phyloP scores from a whole-genome alignment of 2,113 vertebrate species.

The Pristiophorus japonicus region DNA sequence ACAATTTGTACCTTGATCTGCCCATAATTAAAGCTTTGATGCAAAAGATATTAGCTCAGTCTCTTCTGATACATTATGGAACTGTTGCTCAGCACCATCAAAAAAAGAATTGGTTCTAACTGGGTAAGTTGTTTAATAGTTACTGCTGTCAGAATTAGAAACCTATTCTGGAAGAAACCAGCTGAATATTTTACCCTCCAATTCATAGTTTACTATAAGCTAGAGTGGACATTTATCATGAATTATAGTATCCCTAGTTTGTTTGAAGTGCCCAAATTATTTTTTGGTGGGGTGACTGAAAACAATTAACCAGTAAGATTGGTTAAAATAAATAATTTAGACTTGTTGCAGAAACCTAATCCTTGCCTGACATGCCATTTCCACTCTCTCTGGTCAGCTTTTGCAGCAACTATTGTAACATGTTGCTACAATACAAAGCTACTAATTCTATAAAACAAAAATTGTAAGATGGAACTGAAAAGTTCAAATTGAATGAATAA shows the following conservation, averaged over 20 bases:
- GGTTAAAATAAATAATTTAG: neutral
- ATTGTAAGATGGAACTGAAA: neutral
- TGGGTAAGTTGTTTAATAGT: neutral
- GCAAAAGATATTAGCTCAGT: neutral
- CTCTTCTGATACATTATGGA: neutral
- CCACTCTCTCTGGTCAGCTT: neutral
- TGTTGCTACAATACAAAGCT: neutral
- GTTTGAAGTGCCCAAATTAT: neutral
- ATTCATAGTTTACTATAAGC: neutral
- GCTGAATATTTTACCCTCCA: neutral
- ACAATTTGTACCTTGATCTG: neutral
- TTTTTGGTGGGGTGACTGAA: neutral
- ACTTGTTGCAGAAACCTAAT: neutral
- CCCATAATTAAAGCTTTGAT: neutral
- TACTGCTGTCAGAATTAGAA: neutral
- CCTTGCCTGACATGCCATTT: neutral
- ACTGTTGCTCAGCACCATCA: neutral
- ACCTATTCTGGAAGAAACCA: neutral
- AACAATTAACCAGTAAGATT: neutral
- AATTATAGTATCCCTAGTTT: neutral
- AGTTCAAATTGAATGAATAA: neutral
- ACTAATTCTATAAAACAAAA: neutral
- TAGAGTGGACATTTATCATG: neutral
- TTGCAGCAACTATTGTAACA: neutral
- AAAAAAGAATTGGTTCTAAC: neutral